Evolutionary conservation across 2,797 vertebrate species (phyloP).

Genomic region (Pelobates cultripes): DNA sequence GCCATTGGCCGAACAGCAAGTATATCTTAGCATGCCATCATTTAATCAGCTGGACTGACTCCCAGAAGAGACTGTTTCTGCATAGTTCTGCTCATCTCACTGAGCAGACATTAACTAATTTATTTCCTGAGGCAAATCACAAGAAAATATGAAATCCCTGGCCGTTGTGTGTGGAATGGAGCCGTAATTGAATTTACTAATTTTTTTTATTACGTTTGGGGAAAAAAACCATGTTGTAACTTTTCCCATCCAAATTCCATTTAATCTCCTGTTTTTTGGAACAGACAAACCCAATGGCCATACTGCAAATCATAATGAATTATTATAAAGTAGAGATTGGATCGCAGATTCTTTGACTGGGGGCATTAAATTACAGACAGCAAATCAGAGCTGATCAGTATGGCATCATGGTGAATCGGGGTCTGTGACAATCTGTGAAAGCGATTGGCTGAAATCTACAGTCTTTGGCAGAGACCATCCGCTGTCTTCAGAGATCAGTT

Average conservation of each 20-base stretch:
- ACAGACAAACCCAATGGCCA: background rate
- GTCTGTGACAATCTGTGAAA: background rate
- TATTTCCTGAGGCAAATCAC: background rate
- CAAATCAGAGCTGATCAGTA: background rate
- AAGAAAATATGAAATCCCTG: background rate
- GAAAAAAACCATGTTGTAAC: background rate
- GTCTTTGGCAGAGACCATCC: background rate
- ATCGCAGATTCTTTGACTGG: background rate
- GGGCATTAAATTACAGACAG: background rate
- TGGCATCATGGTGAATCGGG: background rate
- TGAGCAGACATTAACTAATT: background rate
- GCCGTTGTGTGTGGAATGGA: background rate
- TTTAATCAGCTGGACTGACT: slow-evolving; percentile 19
- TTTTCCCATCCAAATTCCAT: background rate
- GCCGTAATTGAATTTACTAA: background rate
- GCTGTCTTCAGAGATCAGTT: background rate
- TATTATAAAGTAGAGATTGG: background rate
- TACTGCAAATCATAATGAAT: background rate
- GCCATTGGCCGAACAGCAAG: background rate
- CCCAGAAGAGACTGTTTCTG: background rate
- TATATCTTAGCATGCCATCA: slow-evolving; percentile 29
- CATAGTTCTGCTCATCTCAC: background rate
- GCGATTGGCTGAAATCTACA: background rate
- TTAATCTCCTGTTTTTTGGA: background rate
- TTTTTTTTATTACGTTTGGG: background rate